Percentiles rank a stretch among this genome's conserved stretches.
Conservation (phyloP, 1,140 invertebrate genomes). For the Calephelis virginiensis region DNA sequence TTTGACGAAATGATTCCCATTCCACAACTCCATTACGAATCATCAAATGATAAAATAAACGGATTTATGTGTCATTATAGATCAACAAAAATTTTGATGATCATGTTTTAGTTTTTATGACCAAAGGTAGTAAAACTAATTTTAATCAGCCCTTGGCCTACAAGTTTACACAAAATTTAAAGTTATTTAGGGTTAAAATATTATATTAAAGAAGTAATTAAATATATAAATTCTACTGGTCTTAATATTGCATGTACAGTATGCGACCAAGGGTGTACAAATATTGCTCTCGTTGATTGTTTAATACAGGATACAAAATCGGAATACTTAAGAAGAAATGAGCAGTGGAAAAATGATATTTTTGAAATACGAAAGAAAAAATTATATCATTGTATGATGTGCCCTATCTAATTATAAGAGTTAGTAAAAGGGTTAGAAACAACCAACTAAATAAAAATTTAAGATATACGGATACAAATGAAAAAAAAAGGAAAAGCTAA, state of each 20-base stretch:
- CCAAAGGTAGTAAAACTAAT: conserved; percentile 29
- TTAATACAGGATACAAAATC: conserved; percentile 28
- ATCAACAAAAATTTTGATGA: conserved; percentile 16
- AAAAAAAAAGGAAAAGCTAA: conserved; percentile 23
- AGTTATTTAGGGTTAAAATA: conserved; percentile 30
- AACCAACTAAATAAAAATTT: conserved; percentile 38
- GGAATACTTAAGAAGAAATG: conserved; percentile 19
- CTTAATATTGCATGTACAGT: conserved; percentile 27
- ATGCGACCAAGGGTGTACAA: conserved; percentile 34
- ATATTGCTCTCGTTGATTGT: conserved; percentile 34
- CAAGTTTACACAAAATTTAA: conserved; percentile 31
- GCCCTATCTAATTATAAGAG: conserved; percentile 38
- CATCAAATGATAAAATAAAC: conserved; percentile 23
- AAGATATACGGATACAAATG: conserved; percentile 20
- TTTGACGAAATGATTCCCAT: conserved; percentile 35
- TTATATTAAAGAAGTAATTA: conserved; percentile 16
- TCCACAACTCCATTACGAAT: conserved; percentile 24
- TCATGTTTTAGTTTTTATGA: conserved; percentile 33
- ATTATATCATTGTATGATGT: conserved; percentile 31
- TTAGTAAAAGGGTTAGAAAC: conserved; percentile 38
- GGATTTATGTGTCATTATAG: conserved; percentile 19
- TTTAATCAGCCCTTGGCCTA: conserved; percentile 34
- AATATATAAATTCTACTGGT: conserved; percentile 23
- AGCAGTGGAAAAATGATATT: conserved; percentile 26
- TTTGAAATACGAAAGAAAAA: conserved; percentile 23